Conservation (phyloP, 2,797 vertebrate species). For the Amblyopsis hoosieri region DNA sequence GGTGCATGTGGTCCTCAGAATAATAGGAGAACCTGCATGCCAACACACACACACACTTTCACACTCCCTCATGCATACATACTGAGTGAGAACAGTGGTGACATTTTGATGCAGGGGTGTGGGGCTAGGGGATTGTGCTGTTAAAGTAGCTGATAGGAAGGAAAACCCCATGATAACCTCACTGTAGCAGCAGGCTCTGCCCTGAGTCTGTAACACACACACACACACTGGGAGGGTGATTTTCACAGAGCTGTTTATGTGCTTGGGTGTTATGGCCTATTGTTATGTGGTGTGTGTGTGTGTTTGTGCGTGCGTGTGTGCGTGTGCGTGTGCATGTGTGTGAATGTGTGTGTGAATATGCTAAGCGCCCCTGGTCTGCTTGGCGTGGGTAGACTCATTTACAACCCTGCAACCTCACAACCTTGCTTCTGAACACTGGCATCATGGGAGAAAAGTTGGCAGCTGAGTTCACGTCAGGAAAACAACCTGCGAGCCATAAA, state of each 20-base stretch:
- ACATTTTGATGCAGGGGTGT: conserved; percentile 12
- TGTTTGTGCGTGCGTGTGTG: conserved; percentile 1
- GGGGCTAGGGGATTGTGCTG: conserved; percentile 12
- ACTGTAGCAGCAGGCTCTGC: background rate
- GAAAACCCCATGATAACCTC: conserved; percentile 8
- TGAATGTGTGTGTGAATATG: conserved; percentile 5
- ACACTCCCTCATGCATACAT: background rate
- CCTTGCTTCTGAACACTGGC: too few relatives aligned
- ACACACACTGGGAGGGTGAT: background rate
- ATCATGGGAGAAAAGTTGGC: too few relatives aligned
- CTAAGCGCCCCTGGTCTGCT: too few relatives aligned
- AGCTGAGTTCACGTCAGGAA: too few relatives aligned
- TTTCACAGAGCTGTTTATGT: background rate
- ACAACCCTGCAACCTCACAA: too few relatives aligned
- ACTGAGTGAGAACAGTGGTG: background rate
- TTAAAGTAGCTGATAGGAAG: conserved; percentile 12
- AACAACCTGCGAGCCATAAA: too few relatives aligned
- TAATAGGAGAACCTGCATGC: background rate
- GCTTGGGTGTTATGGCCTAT: background rate
- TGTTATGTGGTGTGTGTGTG: background rate
- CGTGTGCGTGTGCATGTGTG: conserved; percentile 6
- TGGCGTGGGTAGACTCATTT: too few relatives aligned
- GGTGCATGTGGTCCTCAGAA: too few relatives aligned
- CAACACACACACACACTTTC: background rate
- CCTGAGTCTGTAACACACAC: background rate